Evolutionary conservation across 2,113 vertebrate species (phyloP).

Genomic region (Oryctolagus cuniculus): DNA sequence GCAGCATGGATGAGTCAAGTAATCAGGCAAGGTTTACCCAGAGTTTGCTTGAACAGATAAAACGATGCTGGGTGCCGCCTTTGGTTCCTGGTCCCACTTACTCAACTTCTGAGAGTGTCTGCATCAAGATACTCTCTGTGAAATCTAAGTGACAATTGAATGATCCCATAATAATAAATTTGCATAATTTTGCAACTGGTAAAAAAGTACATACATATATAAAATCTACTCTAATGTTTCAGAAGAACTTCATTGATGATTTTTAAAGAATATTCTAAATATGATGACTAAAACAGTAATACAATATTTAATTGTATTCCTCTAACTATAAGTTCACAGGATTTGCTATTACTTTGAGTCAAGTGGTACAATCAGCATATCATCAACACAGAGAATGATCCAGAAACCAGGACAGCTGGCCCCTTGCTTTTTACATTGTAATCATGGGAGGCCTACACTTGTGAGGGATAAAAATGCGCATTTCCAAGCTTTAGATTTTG

Average conservation of each 20-base stretch:
- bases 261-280: not conserved
- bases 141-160: not conserved
- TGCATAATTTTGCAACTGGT: not conserved
- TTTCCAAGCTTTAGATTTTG: not conserved
- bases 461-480: slow-evolving; percentile 10
- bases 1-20: too few relatives aligned
- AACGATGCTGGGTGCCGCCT: not conserved
- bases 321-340: not conserved
- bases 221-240: not conserved
- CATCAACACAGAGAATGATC: not conserved
- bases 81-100: not conserved
- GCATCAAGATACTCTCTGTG: not conserved
- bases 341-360: not conserved
- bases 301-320: not conserved
- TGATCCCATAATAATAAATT: not conserved
- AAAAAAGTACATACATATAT: not conserved
- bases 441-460: not conserved
- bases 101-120: not conserved
- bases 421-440: not conserved
- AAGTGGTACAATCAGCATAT: not conserved
- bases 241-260: not conserved
- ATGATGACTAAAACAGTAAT: not conserved
- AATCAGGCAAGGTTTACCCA: not conserved
- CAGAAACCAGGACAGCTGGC: not conserved
- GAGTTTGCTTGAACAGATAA: not conserved